phyloP scores from a whole-genome alignment of 1,140 invertebrate species.

The Drosophila kikkawai region DNA sequence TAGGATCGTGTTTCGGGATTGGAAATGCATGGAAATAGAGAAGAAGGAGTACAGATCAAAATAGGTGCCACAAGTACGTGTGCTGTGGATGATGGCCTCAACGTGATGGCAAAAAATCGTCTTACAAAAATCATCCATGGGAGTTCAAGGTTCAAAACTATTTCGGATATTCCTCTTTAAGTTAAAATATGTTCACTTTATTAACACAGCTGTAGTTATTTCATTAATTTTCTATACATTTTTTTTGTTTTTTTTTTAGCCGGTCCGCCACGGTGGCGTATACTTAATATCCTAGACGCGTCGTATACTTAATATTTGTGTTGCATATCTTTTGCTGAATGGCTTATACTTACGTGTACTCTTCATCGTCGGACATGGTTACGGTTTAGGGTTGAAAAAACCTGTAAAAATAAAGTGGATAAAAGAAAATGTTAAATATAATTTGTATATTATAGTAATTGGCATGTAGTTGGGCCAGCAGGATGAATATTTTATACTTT shows the following conservation, averaged over 20 bases:
- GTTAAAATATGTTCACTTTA: constrained; percentile 31
- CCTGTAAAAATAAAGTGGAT: constrained; percentile 79
- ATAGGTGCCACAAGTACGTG: constrained; percentile 57
- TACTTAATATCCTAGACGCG: constrained; percentile 48
- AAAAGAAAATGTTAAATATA: background rate
- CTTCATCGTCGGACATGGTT: constrained; percentile 91
- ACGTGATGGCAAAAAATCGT: constrained; percentile 25
- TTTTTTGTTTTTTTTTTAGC: background rate
- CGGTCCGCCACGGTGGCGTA: constrained; percentile 20
- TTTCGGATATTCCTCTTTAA: constrained; percentile 19
- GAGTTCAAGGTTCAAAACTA: constrained; percentile 18
- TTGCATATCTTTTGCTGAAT: background rate
- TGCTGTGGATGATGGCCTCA: constrained; percentile 9
- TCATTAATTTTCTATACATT: constrained; percentile 1
- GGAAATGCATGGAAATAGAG: constrained; percentile 55
- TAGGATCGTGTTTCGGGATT: constrained; percentile 22
- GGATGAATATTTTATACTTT: background rate
- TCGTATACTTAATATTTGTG: constrained; percentile 51
- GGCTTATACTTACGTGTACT: constrained; percentile 88
- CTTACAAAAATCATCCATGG: constrained; percentile 29
- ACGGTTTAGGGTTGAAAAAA: constrained; percentile 87
- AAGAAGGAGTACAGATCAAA: constrained; percentile 76
- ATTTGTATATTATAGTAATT: background rate
- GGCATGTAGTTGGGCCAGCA: background rate
- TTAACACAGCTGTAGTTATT: constrained; percentile 21